phyloP scores from a whole-genome alignment of 2,113 vertebrate species.

The Sitta europaea region DNA sequence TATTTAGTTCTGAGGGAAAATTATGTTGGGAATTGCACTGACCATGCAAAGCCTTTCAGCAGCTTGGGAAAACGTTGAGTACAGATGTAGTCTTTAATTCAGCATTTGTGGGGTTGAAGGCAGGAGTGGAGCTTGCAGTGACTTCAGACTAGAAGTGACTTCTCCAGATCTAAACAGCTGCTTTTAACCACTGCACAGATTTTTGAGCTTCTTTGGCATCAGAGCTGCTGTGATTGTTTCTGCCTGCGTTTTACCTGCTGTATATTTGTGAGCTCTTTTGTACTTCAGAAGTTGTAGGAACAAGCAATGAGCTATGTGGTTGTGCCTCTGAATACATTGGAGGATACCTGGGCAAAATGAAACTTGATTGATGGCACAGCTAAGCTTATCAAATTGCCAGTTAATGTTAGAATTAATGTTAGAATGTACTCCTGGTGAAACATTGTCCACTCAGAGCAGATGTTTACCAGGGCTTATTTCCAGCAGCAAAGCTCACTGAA shows the following conservation, averaged over 20 bases:
- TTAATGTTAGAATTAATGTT: background rate
- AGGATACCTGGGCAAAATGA: background rate
- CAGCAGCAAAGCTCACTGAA: background rate
- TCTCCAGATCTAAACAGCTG: background rate
- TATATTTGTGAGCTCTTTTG: background rate
- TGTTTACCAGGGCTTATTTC: accelerated
- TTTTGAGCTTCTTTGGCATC: background rate
- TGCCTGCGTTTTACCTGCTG: background rate
- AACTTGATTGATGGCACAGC: background rate
- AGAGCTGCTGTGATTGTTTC: background rate
- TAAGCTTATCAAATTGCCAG: background rate
- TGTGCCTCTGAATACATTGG: background rate
- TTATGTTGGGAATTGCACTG: background rate
- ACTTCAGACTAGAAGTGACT: background rate
- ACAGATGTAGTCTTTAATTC: background rate
- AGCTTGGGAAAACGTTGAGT: background rate
- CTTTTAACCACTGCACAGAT: background rate
- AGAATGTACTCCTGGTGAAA: background rate
- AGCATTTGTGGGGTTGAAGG: background rate
- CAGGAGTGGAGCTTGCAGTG: background rate
- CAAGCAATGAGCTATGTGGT: accelerated
- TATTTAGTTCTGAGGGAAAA: background rate
- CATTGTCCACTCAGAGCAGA: background rate
- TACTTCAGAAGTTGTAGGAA: background rate
- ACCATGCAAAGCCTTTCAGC: background rate